Evolutionary conservation across 2,888 invertebrate genomes (phyloP).

Genomic region (Allophyes oxyacanthae): DNA sequence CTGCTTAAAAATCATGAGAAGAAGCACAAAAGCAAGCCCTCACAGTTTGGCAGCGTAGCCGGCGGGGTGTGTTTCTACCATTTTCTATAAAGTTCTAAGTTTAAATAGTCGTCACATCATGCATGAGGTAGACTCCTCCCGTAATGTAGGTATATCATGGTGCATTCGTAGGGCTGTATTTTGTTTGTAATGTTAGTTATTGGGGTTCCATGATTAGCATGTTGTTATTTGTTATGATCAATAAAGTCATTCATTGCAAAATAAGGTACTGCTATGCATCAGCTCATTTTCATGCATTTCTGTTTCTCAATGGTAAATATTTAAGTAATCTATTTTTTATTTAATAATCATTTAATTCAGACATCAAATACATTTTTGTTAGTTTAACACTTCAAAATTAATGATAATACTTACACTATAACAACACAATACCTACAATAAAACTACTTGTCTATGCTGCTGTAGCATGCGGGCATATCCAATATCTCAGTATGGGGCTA

Average conservation of each 20-base stretch:
- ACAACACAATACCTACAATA: too few relatives aligned
- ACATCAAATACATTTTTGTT: too few relatives aligned
- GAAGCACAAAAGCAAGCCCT: conserved; percentile 77
- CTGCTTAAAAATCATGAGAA: conserved; percentile 73
- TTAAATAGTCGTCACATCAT: conserved; percentile 54
- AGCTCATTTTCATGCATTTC: too few relatives aligned
- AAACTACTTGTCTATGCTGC: too few relatives aligned
- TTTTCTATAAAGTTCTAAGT: conserved; percentile 40
- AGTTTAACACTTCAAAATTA: too few relatives aligned
- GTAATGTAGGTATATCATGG: conserved; percentile 39
- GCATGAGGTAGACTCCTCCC: conserved; percentile 55
- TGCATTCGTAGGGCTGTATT: conserved; percentile 35
- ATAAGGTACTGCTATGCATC: too few relatives aligned
- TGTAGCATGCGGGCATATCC: too few relatives aligned
- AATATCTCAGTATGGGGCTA: too few relatives aligned
- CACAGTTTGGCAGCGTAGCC: conserved; percentile 75
- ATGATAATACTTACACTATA: too few relatives aligned
- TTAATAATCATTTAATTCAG: too few relatives aligned
- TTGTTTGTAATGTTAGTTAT: conserved; percentile 24
- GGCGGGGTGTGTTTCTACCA: conserved; percentile 73
- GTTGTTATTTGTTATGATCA: not conserved
- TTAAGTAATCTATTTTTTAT: too few relatives aligned
- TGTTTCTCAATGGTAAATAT: not conserved
- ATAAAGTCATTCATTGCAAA: not conserved
- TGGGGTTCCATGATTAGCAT: not conserved